Evolutionary conservation across 2,113 vertebrate genomes (phyloP), one percentile per base, ranked within the genome.

Genomic region (Petroica traversi): DNA sequence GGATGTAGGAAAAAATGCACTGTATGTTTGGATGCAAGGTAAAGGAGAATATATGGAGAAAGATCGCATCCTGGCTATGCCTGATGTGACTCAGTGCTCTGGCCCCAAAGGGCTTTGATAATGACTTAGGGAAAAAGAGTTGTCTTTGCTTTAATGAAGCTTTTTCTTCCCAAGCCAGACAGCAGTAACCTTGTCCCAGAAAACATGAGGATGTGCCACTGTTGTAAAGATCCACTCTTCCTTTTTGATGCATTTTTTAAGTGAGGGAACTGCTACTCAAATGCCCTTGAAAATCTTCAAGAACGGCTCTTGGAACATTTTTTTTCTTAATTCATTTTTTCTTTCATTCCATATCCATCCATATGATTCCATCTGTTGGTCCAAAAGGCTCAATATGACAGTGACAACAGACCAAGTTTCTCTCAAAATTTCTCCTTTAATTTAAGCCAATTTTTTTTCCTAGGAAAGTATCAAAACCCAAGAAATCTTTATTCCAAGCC

Each of bases 231-330:
- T 74, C 72, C 48, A 48, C 48, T 94, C 57, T 76, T 92, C 19
- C 41, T 55, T 85, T 87, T 69, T 79, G 38, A 88, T 86, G 55
- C 18, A 46, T 84, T 94, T 94, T 96, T 80, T 92, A 85, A 92
- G 48, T 49, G 64, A 67, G 38, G 40, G 20, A 90, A 83, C 71
- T 80, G 82, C 55, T 80, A 67, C 24, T 93, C 46, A 74, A 77
- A 90, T 51, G 68, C 59, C 74, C 78, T 92, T 83, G 59, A 76
- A 96, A 86, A 84, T 84, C 59, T 74, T 77, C 22, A 62, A 68
- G 66, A 82, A 69, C 3, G 0, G 0, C 67, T 94, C 55, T 85
- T 76, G 71, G 67, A 92, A 90, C n/a, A 22, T 57, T 67, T 83
- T 64, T 67, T 83, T 76, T 59, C 74, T 76, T 49, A 36, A 28